phyloP scores from a whole-genome alignment of 2,888 invertebrate species.

The Drosophila longiperda region DNA sequence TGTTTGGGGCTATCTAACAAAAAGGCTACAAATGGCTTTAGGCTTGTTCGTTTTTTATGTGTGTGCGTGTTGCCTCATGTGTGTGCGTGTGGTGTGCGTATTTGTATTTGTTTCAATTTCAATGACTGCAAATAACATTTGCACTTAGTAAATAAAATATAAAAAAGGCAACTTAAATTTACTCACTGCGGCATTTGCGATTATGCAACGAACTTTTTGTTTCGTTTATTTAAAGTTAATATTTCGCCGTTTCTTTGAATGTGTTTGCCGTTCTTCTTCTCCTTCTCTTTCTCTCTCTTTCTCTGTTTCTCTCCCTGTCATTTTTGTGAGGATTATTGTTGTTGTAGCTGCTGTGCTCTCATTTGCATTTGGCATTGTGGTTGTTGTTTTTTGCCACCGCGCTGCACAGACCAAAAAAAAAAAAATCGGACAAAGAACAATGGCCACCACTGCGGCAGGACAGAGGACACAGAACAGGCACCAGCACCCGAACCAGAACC shows the following conservation, averaged over 20 bases:
- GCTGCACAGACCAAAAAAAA: slow-evolving; percentile 46
- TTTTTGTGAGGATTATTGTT: slow-evolving; percentile 12
- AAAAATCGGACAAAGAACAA: slow-evolving; percentile 55
- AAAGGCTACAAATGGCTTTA: slow-evolving; percentile 80
- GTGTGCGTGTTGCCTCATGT: slow-evolving; percentile 30
- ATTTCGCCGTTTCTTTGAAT: slow-evolving; percentile 21
- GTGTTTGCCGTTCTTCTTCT: background rate
- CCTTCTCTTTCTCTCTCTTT: background rate
- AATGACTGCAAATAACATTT: slow-evolving; percentile 81
- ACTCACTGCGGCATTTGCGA: slow-evolving; percentile 27
- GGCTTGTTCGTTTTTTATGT: slow-evolving; percentile 63
- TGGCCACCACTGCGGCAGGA: slow-evolving; percentile 47
- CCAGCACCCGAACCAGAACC: slow-evolving; percentile 14
- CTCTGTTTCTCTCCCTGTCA: background rate
- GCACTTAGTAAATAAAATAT: slow-evolving; percentile 82
- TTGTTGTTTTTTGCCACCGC: slow-evolving; percentile 31
- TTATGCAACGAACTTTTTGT: slow-evolving; percentile 23
- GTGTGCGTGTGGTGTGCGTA: slow-evolving; percentile 3
- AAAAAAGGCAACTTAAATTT: slow-evolving; percentile 68
- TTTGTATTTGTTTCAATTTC: slow-evolving; percentile 77
- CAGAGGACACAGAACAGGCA: slow-evolving; percentile 17
- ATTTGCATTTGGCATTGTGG: slow-evolving; percentile 70
- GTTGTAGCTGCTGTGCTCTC: slow-evolving; percentile 50
- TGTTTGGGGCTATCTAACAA: slow-evolving; percentile 71
- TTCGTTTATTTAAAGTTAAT: slow-evolving; percentile 51